phyloP scores from a whole-genome alignment of 2,888 invertebrate species.

The Drosophila silvestris region DNA sequence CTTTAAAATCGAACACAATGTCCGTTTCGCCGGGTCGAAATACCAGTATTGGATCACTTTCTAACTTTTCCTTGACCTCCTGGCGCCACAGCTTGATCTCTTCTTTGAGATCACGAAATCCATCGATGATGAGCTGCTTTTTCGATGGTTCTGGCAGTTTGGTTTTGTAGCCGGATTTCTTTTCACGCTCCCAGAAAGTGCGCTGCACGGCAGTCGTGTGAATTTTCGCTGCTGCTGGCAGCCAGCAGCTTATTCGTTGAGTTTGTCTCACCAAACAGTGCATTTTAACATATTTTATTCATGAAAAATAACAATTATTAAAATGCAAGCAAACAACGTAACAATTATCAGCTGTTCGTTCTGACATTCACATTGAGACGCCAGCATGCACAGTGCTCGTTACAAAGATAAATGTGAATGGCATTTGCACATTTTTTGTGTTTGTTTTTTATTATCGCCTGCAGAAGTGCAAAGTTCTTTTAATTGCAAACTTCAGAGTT shows the following conservation, averaged over 20 bases:
- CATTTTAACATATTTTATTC: constrained; percentile 54
- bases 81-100: constrained; percentile 89
- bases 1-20: constrained; percentile 90
- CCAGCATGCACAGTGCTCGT: not conserved
- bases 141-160: constrained; percentile 83
- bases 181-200: constrained; percentile 85
- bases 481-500: not conserved
- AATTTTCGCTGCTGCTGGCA: constrained; percentile 48
- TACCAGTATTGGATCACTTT: constrained; percentile 87
- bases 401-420: constrained; percentile 13
- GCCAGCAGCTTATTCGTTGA: constrained; percentile 39
- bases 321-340: constrained; percentile 44
- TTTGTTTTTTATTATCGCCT: constrained; percentile 14
- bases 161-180: constrained; percentile 84
- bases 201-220: constrained; percentile 78
- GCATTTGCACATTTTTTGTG: constrained; percentile 20
- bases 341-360: constrained; percentile 52
- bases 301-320: constrained; percentile 12
- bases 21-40: constrained; percentile 90
- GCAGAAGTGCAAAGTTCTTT: constrained; percentile 68
- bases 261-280: constrained; percentile 51
- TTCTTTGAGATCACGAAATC: constrained; percentile 88
- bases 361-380: constrained; percentile 12
- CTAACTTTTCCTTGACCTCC: constrained; percentile 89
- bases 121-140: constrained; percentile 87